Evolutionary conservation across 2,888 invertebrate genomes (phyloP), one percentile per base, ranked within the genome.

Genomic region (Liopterus haemorrhoidalis): DNA sequence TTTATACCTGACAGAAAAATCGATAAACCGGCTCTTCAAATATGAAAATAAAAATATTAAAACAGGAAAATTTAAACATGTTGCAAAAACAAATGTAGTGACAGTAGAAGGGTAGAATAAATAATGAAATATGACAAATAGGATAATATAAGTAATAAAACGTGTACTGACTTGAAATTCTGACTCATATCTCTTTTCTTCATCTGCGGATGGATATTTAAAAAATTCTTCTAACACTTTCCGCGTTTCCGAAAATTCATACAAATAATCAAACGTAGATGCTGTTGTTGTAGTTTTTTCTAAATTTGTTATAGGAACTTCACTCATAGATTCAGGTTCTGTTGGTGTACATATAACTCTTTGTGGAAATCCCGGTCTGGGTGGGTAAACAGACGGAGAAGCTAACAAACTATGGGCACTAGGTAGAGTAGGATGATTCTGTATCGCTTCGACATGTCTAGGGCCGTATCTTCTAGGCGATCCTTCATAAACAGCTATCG

Each of bases 201-300:
- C 74, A 53, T 76, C 74, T 16, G 73, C 73, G 43, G 81, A 79
- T 36, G 84, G 84, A 63, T 86, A 85, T 65, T 86, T 82, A 72
- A 91, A 92, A 71, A 92, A 92, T 70, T 92, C 91, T 63, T 92
- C 91, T 30, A 92, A 71, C 33, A 92, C 91, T 71, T 91, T 91
- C 54, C 90, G 75, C 16, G 92, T 92, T 70, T 92, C 91, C 0
- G 91, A 91, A 69, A 91, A 91, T 69, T 92, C 92, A 67, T 91
- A 91, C 51, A 90, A 68, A 69, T 90, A 90, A 71, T 91, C 89
- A 65, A 88, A 89, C 22, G 88, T 85, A 40, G 84, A 73, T 46
- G 75, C 73, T 14, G 59, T 61, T 32, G 62, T 59, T 18, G 28
- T 36, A 4, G 8, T 9, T 12, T 33, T 12, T 33, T 14, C 33